Evolutionary conservation across 2,797 vertebrate species (phyloP).

Genomic region (Dromococcyx pavoninus): DNA sequence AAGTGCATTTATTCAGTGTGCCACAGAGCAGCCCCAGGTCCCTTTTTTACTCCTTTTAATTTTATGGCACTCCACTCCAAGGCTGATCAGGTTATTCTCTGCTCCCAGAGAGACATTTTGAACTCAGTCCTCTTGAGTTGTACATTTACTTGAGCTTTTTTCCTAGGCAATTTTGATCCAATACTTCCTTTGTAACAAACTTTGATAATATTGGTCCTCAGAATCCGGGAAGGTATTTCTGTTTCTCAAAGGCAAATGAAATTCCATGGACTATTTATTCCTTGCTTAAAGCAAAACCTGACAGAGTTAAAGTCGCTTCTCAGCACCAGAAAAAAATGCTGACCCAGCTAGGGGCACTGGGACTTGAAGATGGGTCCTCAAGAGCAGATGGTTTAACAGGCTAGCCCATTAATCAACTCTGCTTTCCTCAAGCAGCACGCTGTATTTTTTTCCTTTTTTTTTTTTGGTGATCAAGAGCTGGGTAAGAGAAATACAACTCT

Average conservation of each 20-base stretch:
- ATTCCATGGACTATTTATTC: slow-evolving; percentile 69
- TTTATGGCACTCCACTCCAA: neutral
- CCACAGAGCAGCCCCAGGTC: neutral
- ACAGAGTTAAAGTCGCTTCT: slow-evolving; percentile 70
- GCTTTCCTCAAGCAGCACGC: slow-evolving; percentile 51
- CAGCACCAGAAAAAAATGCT: slow-evolving; percentile 74
- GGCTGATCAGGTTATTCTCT: neutral
- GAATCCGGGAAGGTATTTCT: slow-evolving; percentile 9
- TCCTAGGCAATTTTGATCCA: neutral
- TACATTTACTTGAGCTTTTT: neutral
- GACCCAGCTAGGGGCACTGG: slow-evolving; percentile 75
- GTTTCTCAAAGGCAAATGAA: slow-evolving; percentile 63
- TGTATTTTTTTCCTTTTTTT: neutral
- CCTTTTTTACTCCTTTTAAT: neutral
- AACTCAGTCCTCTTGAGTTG: neutral
- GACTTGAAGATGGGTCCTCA: slow-evolving; percentile 66
- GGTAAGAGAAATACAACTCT: slow-evolving; percentile 27
- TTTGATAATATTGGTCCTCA: neutral
- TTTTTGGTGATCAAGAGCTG: slow-evolving; percentile 45
- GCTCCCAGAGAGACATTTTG: neutral
- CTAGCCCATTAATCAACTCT: slow-evolving; percentile 73
- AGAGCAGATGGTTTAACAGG: slow-evolving; percentile 70
- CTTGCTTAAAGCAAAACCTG: slow-evolving; percentile 54
- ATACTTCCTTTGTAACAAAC: neutral
- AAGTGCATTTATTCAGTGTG: neutral